A percentile compares a stretch with the other conserved stretches of the same genome.
Evolutionary conservation across 1,140 invertebrate genomes (phyloP).

Genomic region (Kradibia gibbosae): DNA sequence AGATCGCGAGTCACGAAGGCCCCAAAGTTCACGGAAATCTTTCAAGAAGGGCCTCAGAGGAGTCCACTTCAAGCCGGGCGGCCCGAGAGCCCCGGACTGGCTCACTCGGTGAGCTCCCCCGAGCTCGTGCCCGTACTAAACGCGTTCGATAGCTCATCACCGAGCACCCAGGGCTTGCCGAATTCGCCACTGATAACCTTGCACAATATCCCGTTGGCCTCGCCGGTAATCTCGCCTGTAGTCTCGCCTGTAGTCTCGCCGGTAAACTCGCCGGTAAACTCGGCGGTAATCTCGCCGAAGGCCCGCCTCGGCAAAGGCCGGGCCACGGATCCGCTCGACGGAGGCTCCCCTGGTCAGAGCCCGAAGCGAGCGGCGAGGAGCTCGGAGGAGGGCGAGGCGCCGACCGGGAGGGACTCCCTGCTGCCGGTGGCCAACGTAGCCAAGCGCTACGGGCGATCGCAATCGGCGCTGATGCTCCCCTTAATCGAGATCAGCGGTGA

Average conservation of each 20-base stretch:
- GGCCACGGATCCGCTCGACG: background rate
- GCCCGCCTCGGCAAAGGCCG: background rate
- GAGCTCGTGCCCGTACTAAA: slow-evolving; percentile 55
- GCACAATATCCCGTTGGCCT: slow-evolving; percentile 58
- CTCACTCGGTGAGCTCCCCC: slow-evolving; percentile 70
- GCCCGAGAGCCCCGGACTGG: slow-evolving; percentile 55
- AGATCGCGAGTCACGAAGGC: slow-evolving; percentile 25
- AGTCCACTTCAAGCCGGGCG: background rate
- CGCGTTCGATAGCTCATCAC: slow-evolving; percentile 45
- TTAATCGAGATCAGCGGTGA: slow-evolving; percentile 64
- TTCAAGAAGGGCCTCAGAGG: slow-evolving; percentile 24
- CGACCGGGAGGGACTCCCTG: slow-evolving; percentile 17
- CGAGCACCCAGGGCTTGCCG: slow-evolving; percentile 49
- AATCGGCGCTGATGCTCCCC: slow-evolving; percentile 63
- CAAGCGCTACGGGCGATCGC: slow-evolving; percentile 65
- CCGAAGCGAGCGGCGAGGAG: background rate
- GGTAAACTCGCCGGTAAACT: slow-evolving; percentile 55
- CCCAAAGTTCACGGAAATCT: slow-evolving; percentile 38
- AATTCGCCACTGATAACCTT: slow-evolving; percentile 56
- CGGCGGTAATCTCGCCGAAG: background rate
- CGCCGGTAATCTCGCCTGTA: slow-evolving; percentile 49
- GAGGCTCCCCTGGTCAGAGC: background rate
- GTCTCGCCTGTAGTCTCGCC: slow-evolving; percentile 24
- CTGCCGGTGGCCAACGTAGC: background rate
- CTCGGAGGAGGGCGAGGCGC: slow-evolving; percentile 13